phyloP scores from a whole-genome alignment of 2,797 vertebrate genomes.

The Rhincodon typus region DNA sequence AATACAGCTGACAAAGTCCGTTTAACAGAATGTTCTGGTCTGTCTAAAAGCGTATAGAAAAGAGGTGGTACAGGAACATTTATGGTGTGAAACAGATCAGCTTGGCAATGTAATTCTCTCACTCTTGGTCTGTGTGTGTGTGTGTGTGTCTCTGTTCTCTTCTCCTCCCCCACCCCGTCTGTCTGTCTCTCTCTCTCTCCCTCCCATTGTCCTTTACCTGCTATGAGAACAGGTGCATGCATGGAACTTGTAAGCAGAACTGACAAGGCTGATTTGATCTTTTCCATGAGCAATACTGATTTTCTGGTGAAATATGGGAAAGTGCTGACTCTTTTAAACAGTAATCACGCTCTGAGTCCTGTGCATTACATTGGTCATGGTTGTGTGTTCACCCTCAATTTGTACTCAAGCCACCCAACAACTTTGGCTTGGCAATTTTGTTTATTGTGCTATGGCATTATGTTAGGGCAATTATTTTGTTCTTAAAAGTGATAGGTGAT shows the following conservation, averaged over 20 bases:
- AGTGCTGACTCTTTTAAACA: neutral
- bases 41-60: neutral
- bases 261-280: neutral
- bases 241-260: neutral
- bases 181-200: too few relatives aligned
- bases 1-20: neutral
- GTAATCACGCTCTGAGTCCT: neutral
- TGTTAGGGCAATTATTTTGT: neutral
- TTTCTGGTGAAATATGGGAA: neutral
- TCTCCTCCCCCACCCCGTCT: too few relatives aligned
- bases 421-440: too few relatives aligned
- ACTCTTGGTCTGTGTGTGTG: too few relatives aligned
- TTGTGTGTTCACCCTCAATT: neutral
- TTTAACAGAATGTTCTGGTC: neutral
- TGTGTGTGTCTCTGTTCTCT: too few relatives aligned
- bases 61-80: neutral
- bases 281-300: neutral
- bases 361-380: neutral
- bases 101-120: neutral
- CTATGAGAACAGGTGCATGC: neutral
- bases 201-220: neutral
- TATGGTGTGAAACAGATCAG: neutral
- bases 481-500: neutral
- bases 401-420: too few relatives aligned
- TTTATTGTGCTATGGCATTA: too few relatives aligned